These are phyloP conservation scores for Forficula auricularia DNA, from an alignment of 1,140 invertebrate species.

Conservation along the genomic window DNA sequence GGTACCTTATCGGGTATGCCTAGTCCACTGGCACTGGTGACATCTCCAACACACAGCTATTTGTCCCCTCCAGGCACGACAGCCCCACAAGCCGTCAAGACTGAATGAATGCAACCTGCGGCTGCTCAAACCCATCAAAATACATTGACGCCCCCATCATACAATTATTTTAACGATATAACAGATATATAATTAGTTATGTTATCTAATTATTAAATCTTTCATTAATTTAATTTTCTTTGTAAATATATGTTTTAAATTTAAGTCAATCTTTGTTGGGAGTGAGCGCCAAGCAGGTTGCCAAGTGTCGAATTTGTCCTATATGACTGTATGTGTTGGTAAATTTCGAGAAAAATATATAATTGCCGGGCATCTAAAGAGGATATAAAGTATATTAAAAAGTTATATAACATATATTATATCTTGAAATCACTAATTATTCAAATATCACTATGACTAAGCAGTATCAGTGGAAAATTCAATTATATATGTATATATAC, in stretches of 20 bases:
- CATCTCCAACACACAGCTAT: constrained; percentile 6
- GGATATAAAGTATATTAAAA: too few species aligned
- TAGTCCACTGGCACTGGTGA: constrained; percentile 7
- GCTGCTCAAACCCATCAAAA: constrained; percentile 1
- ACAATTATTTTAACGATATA: background rate
- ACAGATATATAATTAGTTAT: background rate
- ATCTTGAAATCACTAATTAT: too few species aligned
- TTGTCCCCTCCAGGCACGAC: background rate
- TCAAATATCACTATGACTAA: too few species aligned
- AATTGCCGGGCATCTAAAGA: too few species aligned
- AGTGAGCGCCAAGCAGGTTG: background rate
- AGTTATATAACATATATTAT: too few species aligned
- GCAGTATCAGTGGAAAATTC: too few species aligned
- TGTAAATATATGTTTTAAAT: background rate
- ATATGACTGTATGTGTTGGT: too few species aligned
- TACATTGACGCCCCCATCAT: background rate
- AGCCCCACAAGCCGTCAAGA: constrained; percentile 1
- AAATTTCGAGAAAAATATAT: too few species aligned
- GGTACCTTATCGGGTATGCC: constrained; percentile 27
- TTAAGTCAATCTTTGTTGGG: background rate
- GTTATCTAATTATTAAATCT: background rate
- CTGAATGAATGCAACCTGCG: constrained; percentile 1
- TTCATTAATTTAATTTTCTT: background rate
- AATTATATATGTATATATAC: too few species aligned
- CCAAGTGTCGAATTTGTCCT: too few species aligned